Evolutionary conservation across 2,113 vertebrate genomes (phyloP), one percentile per base, ranked within the genome.

Genomic region (Corythornis cristatus): DNA sequence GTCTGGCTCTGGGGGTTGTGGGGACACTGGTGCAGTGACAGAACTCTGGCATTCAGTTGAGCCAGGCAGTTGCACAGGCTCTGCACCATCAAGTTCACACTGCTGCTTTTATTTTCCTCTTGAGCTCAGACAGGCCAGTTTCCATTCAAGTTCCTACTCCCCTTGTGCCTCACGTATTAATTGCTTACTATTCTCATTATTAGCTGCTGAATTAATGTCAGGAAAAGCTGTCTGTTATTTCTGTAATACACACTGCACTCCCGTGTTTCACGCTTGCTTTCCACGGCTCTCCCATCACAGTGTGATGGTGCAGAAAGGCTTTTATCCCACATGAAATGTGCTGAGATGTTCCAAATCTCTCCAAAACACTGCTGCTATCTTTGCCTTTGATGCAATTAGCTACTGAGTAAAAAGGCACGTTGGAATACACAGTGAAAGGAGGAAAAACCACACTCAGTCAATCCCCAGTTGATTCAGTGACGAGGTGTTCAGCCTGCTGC

Each of bases 341-440:
- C 53, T 85, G 84, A 96, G 87, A 83, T 73, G 57, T 61, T 91
- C 71, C 61, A 95, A 95, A 87, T 70, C 53, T 75, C 94, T 76
- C 70, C 92, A 85, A 89, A 87, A 84, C 85, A 95, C 82, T 89
- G 93, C 80, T 96, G 92, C 81, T 91, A 80, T 91, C 77, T 96
- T 71, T 78, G 96, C 91, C 95, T 97, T 83, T 94, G 89, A 97
- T 89, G 88, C 78, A 95, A 95, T 94, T 96, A 89, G 90, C 72
- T 94, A 82, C 54, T 94, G 70, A 72, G 56, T 73, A 66, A 86
- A 94, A 93, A 91, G 19, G 76, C 74, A 90, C 72, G 56, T 29
- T 96, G 80, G 75, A 96, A 96, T 80, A 83, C 46, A 48, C 48
- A 50, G 77, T 22, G 84, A 83, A 91, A 96, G 88, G 90, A 75